Evolutionary conservation across 2,888 invertebrate species (phyloP).

Genomic region (Pristionchus mayeri): DNA sequence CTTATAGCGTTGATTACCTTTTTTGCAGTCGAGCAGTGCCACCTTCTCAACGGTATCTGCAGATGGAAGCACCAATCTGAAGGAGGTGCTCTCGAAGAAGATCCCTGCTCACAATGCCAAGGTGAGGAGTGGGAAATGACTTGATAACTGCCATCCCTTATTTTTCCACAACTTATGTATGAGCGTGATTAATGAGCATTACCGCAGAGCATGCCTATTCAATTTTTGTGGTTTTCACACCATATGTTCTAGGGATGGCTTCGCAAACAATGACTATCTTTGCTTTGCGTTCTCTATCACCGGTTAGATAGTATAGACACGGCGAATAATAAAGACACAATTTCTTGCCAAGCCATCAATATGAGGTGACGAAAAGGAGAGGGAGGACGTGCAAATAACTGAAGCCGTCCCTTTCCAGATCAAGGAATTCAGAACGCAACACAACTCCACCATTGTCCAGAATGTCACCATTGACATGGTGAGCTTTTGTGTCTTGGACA

Average conservation of each 20-base stretch:
- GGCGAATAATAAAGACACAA: too few relatives aligned
- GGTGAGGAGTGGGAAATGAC: too few relatives aligned
- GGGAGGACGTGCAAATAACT: neutral
- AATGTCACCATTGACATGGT: conserved; percentile 99
- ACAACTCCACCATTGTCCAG: conserved; percentile 92
- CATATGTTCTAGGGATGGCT: too few relatives aligned
- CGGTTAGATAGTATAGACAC: conserved; percentile 68
- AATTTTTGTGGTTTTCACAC: too few relatives aligned
- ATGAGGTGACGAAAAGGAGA: neutral
- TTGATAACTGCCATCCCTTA: too few relatives aligned
- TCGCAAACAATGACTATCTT: too few relatives aligned
- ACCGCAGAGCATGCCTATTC: too few relatives aligned
- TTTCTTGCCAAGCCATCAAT: too few relatives aligned
- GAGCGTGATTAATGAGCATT: too few relatives aligned
- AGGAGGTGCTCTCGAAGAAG: conserved; percentile 88
- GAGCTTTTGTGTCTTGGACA: too few relatives aligned
- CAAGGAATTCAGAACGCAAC: conserved; percentile 90
- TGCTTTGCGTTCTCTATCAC: conserved; percentile 77
- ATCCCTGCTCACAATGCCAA: conserved; percentile 93
- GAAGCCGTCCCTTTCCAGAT: conserved; percentile 52
- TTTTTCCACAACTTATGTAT: too few relatives aligned
- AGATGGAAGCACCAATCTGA: conserved; percentile 83
- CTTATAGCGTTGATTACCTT: too few relatives aligned
- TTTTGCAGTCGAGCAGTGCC: conserved; percentile 51
- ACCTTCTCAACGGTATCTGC: conserved; percentile 55